Percentiles rank a stretch among this genome's conserved stretches.
phyloP scores from a whole-genome alignment of 2,113 vertebrate genomes.

The Glaucidium brasilianum region DNA sequence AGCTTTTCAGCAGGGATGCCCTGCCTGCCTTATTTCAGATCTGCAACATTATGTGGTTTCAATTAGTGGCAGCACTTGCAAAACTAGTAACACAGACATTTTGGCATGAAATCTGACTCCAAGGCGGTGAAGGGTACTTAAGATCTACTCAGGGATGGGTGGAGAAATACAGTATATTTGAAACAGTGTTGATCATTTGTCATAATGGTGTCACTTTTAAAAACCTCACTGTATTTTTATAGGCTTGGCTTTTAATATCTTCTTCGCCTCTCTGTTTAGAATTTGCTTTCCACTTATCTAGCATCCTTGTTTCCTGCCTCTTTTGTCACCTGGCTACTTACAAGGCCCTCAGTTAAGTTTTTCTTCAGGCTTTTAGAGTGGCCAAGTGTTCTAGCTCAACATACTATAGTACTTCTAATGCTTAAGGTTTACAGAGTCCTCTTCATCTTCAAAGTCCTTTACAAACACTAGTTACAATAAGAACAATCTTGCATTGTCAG shows the following conservation, averaged over 20 bases:
- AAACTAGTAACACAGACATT: conserved; percentile 61
- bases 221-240: not conserved
- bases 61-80: conserved; percentile 70
- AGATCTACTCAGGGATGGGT: not conserved
- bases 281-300: not conserved
- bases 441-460: not conserved
- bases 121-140: conserved; percentile 33
- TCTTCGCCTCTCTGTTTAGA: not conserved
- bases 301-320: not conserved
- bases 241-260: not conserved
- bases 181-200: conserved; percentile 34
- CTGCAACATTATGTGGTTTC: conserved; percentile 62
- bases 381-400: not conserved
- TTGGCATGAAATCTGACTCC: conserved; percentile 61
- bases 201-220: not conserved
- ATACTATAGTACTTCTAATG: not conserved
- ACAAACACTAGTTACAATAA: not conserved
- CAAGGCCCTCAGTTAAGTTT: not conserved
- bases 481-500: not conserved
- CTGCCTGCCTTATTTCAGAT: conserved; percentile 59
- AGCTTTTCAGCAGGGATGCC: conserved; percentile 62
- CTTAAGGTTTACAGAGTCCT: not conserved
- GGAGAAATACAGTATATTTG: not conserved
- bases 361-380: not conserved
- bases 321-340: not conserved